These are phyloP conservation scores for Sebastiscus albofasciatus DNA, from an alignment of 2,797 vertebrate species.

Conservation along the genomic window DNA sequence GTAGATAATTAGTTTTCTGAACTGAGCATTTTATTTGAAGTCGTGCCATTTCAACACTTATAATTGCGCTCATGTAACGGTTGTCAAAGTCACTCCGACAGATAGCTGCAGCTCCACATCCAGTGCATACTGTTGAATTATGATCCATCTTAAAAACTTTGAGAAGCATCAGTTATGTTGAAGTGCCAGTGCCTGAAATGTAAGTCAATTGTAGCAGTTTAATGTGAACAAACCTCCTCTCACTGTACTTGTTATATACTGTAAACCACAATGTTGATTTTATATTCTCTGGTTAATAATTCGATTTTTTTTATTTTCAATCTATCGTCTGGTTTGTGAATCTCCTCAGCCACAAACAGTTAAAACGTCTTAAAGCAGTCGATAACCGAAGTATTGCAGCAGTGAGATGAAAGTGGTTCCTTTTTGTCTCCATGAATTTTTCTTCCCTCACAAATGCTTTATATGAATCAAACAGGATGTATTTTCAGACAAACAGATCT, in stretches of 20 bases:
- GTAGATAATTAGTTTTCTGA: constrained; percentile 51
- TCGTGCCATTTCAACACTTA: constrained; percentile 66
- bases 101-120: constrained; percentile 47
- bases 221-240: constrained; percentile 48
- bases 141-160: neutral
- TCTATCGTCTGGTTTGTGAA: constrained; percentile 1
- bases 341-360: neutral
- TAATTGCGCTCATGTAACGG: neutral
- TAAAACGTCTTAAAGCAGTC: neutral
- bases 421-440: neutral
- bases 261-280: constrained; percentile 29
- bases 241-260: constrained; percentile 14
- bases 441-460: neutral
- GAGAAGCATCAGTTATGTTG: constrained; percentile 28
- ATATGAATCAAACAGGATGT: neutral
- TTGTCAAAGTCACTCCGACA: constrained; percentile 24
- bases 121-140: constrained; percentile 31
- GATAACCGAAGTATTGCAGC: neutral
- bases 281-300: neutral
- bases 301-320: neutral
- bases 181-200: constrained; percentile 69
- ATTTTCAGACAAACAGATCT: neutral
- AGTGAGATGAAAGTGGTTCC: constrained; percentile 11
- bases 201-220: constrained; percentile 65
- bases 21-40: constrained; percentile 47